A percentile compares a stretch with the other conserved stretches of the same genome.
These are phyloP conservation scores for Psammodynastes pulverulentus DNA, from an alignment of 2,113 vertebrate species.

Conservation along the genomic window DNA sequence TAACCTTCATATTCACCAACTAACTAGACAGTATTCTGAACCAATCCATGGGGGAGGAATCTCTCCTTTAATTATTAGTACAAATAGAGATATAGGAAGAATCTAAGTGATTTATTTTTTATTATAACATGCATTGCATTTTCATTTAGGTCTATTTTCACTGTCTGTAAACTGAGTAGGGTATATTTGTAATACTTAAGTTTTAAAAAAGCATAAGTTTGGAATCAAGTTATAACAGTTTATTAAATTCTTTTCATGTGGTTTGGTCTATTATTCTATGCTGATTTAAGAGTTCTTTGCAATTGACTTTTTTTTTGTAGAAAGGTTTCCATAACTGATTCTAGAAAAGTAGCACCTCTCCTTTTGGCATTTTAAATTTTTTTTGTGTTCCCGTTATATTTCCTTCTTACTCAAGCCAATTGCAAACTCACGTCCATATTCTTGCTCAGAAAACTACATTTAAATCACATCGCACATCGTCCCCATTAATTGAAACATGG, in stretches of 20 bases:
- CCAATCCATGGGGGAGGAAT: not conserved
- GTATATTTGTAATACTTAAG: not conserved
- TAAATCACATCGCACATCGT: not conserved
- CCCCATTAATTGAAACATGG: not conserved
- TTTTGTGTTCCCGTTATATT: not conserved
- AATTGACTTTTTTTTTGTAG: not conserved
- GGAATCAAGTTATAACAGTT: not conserved
- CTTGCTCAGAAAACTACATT: not conserved
- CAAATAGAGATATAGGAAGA: not conserved
- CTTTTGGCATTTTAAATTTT: not conserved
- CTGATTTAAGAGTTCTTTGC: not conserved
- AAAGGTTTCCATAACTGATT: not conserved
- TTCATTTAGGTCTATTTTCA: not conserved
- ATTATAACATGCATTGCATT: not conserved
- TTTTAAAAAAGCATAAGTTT: not conserved
- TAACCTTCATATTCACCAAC: not conserved
- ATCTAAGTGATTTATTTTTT: not conserved
- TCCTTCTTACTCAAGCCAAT: not conserved
- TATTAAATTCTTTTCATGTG: not conserved
- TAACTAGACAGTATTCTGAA: not conserved
- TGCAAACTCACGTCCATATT: not conserved
- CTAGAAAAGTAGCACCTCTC: not conserved
- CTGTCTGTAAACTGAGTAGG: no score
- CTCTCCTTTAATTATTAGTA: not conserved
- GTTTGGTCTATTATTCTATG: not conserved